Evolutionary conservation across 2,113 vertebrate species (phyloP), one percentile per base, ranked within the genome.

Genomic region (Chionis minor): DNA sequence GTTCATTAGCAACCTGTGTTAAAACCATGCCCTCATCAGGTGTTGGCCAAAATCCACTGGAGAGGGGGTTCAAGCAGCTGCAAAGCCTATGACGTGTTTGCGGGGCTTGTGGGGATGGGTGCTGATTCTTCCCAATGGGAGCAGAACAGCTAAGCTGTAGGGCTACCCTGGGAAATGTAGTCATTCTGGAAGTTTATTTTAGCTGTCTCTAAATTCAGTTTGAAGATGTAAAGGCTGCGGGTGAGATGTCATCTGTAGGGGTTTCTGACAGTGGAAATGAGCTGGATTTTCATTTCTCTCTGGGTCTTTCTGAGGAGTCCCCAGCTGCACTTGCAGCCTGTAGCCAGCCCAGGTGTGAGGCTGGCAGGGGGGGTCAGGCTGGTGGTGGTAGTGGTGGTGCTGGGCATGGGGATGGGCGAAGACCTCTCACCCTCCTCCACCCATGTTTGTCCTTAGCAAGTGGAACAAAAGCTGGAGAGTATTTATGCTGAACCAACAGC

Each of bases 51-150:
- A 70, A 3, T 20, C 52, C n/a, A 38, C 9, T 17, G 35, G 42
- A 56, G 35, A 9, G 18, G 51, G 35, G 35, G 71, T 28, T 79
- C 24, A 16, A 84, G 80, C 18, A 81, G 49, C 52, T 7, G 4
- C 7, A 15, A 23, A 81, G 10, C 26, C 51, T 9, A 2, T 18
- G 12, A 11, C 0, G 0, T 6, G n/a, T 74, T 9, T 47, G 32
- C 5, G 12, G 74, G 47, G n/a, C 3, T 69, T 28, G 42, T 7
- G 11, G 14, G 33, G 9, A 2, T 30, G 28, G 49, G 16, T 8
- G 10, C 3, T 63, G 21, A 3, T 70, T 8, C 4, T 77, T 30
- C 51, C 75, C 11, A 6, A 12, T 2, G 17, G 22, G 40, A 69
- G 22, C 3, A 47, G 12, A 28, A 28, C 3, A 35, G 28, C 23